A percentile compares a stretch with the other conserved stretches of the same genome.
These are phyloP conservation scores for Piscicola geometra DNA, from an alignment of 2,888 invertebrate genomes.

Conservation along the genomic window DNA sequence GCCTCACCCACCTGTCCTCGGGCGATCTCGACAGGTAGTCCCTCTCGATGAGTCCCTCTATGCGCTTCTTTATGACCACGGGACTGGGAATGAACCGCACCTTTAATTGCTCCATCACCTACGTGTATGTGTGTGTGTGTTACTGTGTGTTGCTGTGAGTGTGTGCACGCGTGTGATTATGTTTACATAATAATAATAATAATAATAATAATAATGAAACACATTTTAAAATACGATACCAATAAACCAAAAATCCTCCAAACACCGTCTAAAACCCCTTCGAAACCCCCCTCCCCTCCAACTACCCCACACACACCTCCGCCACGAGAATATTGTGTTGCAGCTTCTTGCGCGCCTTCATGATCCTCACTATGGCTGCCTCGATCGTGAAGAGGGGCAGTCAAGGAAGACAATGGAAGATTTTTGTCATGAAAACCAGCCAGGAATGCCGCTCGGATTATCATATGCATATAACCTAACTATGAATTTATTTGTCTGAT, in stretches of 20 bases:
- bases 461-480: too few relatives aligned
- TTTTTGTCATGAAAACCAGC: too few relatives aligned
- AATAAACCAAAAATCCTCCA: too few relatives aligned
- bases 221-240: neutral
- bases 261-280: too few relatives aligned
- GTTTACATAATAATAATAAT: too few relatives aligned
- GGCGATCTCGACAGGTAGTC: constrained; percentile 96
- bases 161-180: too few relatives aligned
- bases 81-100: constrained; percentile 95
- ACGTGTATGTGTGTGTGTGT: constrained; percentile 19
- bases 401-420: constrained; percentile 12
- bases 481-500: too few relatives aligned
- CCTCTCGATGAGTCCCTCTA: constrained; percentile 96
- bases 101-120: constrained; percentile 87
- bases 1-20: constrained; percentile 69
- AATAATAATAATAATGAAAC: too few relatives aligned
- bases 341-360: constrained; percentile 95
- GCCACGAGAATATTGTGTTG: constrained; percentile 80
- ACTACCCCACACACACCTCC: constrained; percentile 63
- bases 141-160: too few relatives aligned
- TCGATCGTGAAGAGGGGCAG: constrained; percentile 72
- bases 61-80: constrained; percentile 95
- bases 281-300: neutral
- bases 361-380: constrained; percentile 96
- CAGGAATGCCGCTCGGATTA: too few relatives aligned